phyloP scores from a whole-genome alignment of 2,797 vertebrate genomes.

The Hydrolagus colliei region DNA sequence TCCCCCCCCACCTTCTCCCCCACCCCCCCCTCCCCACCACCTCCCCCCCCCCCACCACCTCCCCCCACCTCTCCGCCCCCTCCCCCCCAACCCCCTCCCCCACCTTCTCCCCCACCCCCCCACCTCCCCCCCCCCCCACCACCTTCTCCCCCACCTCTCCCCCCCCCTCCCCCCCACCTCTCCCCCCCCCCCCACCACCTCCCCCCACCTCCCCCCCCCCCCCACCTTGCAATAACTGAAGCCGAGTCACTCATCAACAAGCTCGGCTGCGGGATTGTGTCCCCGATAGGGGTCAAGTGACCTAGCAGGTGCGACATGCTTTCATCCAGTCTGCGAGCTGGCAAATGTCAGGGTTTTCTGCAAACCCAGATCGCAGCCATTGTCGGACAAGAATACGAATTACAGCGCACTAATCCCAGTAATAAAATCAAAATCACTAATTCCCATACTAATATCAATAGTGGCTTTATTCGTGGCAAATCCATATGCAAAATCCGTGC shows the following conservation, averaged over 20 bases:
- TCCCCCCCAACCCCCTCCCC: too few species aligned
- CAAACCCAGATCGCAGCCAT: background rate
- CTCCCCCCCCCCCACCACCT: too few species aligned
- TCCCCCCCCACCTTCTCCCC: too few species aligned
- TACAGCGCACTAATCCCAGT: constrained; percentile 27
- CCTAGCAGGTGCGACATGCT: constrained; percentile 21
- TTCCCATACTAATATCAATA: constrained; percentile 29
- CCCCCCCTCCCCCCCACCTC: too few species aligned
- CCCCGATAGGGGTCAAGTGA: constrained; percentile 6
- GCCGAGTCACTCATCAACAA: background rate
- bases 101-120: too few species aligned
- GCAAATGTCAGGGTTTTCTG: background rate
- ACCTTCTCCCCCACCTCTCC: too few species aligned
- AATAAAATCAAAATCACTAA: constrained; percentile 32
- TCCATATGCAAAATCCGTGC: constrained; percentile 25
- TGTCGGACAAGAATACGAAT: constrained; percentile 19
- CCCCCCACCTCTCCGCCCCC: too few species aligned
- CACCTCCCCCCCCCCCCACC: too few species aligned
- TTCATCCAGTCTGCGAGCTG: background rate
- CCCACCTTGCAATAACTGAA: background rate
- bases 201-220: too few species aligned
- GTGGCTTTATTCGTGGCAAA: constrained; percentile 24
- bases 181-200: too few species aligned
- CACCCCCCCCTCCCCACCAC: too few species aligned
- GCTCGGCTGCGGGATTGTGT: background rate